Percentiles rank a stretch among this genome's conserved stretches.
These are phyloP conservation scores for Acipenser ruthenus DNA, from an alignment of 2,797 vertebrate genomes.

Conservation along the genomic window DNA sequence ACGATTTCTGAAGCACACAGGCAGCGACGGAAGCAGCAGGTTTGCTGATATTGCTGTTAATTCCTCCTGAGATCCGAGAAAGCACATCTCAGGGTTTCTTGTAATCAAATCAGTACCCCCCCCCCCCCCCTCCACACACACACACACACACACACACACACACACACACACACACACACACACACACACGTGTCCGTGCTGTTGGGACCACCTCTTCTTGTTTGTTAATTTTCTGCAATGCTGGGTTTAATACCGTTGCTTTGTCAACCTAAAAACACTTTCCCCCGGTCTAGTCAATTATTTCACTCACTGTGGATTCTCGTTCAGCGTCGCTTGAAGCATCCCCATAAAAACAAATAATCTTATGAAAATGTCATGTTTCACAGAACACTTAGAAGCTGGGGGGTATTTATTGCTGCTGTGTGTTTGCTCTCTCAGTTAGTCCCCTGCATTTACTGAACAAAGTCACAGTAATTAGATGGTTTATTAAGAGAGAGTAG, in stretches of 20 bases:
- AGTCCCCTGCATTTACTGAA: constrained; percentile 34
- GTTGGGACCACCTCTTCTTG: constrained; percentile 22
- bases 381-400: constrained; percentile 27
- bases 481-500: constrained; percentile 17
- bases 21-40: too few species aligned
- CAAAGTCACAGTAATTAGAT: constrained; percentile 34
- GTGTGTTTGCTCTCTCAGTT: constrained; percentile 19
- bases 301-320: constrained; percentile 8
- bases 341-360: constrained; percentile 27
- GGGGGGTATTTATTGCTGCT: constrained; percentile 1
- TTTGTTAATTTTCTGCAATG: constrained; percentile 47
- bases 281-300: constrained; percentile 26
- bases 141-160: neutral
- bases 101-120: neutral
- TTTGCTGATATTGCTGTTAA: neutral
- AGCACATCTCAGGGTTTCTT: neutral
- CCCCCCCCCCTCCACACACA: too few species aligned
- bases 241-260: constrained; percentile 42
- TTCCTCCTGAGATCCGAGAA: neutral
- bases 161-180: neutral
- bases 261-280: constrained; percentile 27
- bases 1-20: too few species aligned
- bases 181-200: neutral
- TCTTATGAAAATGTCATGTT: constrained; percentile 36
- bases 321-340: constrained; percentile 28